Evolutionary conservation across 2,888 invertebrate species (phyloP).

Genomic region (Amiota communis): DNA sequence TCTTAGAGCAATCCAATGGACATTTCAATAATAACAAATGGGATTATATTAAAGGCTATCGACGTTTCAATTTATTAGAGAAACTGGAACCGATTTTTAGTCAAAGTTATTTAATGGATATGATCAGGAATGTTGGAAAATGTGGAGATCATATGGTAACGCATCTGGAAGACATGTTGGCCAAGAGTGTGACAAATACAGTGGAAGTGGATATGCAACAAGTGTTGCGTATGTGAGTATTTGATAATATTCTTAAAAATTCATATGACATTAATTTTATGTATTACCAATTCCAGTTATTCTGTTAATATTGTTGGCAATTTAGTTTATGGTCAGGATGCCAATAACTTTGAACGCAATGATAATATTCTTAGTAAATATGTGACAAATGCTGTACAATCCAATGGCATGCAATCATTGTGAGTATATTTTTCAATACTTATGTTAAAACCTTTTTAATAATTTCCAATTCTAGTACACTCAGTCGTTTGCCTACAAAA

Average conservation of each 20-base stretch:
- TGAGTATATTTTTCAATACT: conserved; percentile 43
- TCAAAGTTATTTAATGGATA: conserved; percentile 77
- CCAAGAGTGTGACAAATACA: conserved; percentile 54
- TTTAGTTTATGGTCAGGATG: conserved; percentile 74
- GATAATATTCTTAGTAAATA: conserved; percentile 61
- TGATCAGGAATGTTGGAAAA: conserved; percentile 77
- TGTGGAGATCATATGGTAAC: conserved; percentile 75
- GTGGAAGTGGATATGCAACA: conserved; percentile 57
- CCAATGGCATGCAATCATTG: conserved; percentile 53
- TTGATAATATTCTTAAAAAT: neutral
- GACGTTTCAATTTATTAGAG: conserved; percentile 78
- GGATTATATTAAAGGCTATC: conserved; percentile 74
- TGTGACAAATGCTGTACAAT: conserved; percentile 41
- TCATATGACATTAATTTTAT: conserved; percentile 12
- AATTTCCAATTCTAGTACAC: conserved; percentile 47
- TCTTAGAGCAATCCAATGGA: conserved; percentile 78
- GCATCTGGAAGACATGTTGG: conserved; percentile 63
- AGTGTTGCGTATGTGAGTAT: conserved; percentile 60
- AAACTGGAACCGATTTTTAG: conserved; percentile 81
- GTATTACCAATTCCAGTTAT: conserved; percentile 64
- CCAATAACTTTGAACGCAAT: conserved; percentile 68
- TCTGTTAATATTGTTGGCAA: conserved; percentile 74
- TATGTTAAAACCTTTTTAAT: neutral
- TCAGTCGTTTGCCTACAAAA: conserved; percentile 56
- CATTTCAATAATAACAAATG: conserved; percentile 79